These are phyloP conservation scores for Potorous gilbertii DNA, from an alignment of 2,797 vertebrate species.

Conservation along the genomic window DNA sequence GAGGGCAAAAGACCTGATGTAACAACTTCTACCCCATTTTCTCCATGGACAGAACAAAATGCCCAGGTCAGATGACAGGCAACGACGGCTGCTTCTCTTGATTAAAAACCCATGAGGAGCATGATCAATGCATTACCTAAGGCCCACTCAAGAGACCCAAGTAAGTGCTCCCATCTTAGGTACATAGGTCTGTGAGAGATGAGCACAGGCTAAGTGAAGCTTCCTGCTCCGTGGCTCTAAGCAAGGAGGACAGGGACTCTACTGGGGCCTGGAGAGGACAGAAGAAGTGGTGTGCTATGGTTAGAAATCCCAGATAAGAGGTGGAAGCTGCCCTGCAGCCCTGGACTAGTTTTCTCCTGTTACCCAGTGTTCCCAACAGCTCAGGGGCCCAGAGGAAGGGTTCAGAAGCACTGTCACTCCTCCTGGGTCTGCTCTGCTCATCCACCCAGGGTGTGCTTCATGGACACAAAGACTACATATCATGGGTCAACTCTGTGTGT, in stretches of 20 bases:
- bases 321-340: neutral
- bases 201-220: neutral
- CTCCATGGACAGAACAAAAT: neutral
- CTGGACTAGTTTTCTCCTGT: neutral
- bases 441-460: neutral
- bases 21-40: neutral
- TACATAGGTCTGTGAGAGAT: neutral
- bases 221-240: neutral
- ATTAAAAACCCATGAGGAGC: neutral
- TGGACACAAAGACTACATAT: neutral
- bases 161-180: neutral
- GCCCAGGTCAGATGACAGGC: neutral
- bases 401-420: neutral
- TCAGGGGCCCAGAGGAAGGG: neutral
- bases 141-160: too few species aligned
- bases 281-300: neutral
- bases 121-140: neutral
- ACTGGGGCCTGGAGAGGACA: neutral
- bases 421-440: neutral
- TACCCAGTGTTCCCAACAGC: neutral
- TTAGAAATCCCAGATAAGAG: neutral
- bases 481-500: neutral
- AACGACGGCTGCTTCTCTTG: neutral
- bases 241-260: rapidly evolving
- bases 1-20: neutral